Evolutionary conservation across 2,797 vertebrate species (phyloP), one percentile per base, ranked within the genome.

Genomic region (Streptopelia turtur): DNA sequence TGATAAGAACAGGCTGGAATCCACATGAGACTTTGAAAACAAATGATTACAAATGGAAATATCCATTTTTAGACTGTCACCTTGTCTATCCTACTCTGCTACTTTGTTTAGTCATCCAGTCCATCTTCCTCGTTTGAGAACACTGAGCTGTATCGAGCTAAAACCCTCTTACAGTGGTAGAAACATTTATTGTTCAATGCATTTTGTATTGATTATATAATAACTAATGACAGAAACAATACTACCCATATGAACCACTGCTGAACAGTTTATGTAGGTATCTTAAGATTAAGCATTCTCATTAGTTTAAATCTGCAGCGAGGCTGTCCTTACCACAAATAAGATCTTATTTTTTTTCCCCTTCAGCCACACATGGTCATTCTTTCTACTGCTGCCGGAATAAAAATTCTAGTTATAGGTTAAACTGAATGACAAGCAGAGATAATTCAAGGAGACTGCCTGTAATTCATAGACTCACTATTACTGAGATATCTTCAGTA

Each of bases 391-490:
- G 15, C 56, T 68, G 56, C 5, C 5, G 3, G 1, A 74, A 35
- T 28, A 94, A 57, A 28, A 83, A 94, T 47, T 55, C 24, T 45
- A 83, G 69, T 41, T 78, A 55, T 2, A 71, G 10, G 12, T 61
- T 90, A 90, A 88, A 31, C 50, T 83, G 37, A 93, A 86, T 57
- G 45, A 82, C 76, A 94, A 55, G 27, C 20, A 64, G 59, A 91
- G 56, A 66, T 70, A 91, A 83, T 4, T 55, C n/a, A 57, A 84
- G n/a, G 37, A 78, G 50, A 68, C 33, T 61, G 60, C 41, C 65
- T 18, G 18, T 21, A 86, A 95, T 61, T 90, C 83, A 69, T 3
- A 55, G 30, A 59, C 30, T 41, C 21, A 16, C 22, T 59, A 41
- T 31, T 50, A 64, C 25, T 16, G 45, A 65, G 39, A 23, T 50